These are phyloP conservation scores for Hylyphantes graminicola DNA, from an alignment of 1,140 invertebrate species.

Conservation along the genomic window DNA sequence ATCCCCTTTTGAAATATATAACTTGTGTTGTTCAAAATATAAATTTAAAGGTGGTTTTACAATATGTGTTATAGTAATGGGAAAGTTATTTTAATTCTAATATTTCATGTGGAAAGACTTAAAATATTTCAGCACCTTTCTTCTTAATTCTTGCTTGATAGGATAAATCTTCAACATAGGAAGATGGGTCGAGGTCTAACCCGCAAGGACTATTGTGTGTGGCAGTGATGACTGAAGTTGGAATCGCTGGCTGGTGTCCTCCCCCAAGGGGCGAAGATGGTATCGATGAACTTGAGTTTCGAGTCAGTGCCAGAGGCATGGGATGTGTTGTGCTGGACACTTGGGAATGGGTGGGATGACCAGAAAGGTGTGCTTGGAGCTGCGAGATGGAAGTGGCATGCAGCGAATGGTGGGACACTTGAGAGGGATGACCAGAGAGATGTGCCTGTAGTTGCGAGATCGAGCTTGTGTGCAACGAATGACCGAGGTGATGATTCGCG, in stretches of 20 bases:
- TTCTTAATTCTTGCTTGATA: conserved; percentile 80
- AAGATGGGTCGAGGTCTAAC: conserved; percentile 80
- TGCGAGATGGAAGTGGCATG: conserved; percentile 49
- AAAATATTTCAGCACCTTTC: conserved; percentile 72
- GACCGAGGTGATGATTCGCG: conserved; percentile 38
- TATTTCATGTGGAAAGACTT: too few relatives aligned
- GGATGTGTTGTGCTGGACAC: conserved; percentile 49
- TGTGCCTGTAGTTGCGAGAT: conserved; percentile 39
- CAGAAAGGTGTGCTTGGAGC: conserved; percentile 55
- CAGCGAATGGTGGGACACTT: conserved; percentile 45
- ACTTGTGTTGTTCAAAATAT: too few relatives aligned
- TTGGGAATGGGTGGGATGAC: conserved; percentile 42
- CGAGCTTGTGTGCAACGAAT: conserved; percentile 37
- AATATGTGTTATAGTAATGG: too few relatives aligned
- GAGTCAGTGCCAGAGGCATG: conserved; percentile 47
- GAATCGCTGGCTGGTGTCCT: conserved; percentile 69
- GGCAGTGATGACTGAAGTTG: conserved; percentile 78
- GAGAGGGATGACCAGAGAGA: conserved; percentile 49
- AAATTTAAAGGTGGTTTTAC: too few relatives aligned
- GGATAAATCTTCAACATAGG: conserved; percentile 83
- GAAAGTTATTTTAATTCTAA: too few relatives aligned
- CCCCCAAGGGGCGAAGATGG: conserved; percentile 66
- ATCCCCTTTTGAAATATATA: too few relatives aligned
- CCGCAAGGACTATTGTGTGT: conserved; percentile 73
- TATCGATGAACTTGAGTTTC: conserved; percentile 45